Conservation (phyloP, 2,113 vertebrate genomes). For the Neomonachus schauinslandi region DNA sequence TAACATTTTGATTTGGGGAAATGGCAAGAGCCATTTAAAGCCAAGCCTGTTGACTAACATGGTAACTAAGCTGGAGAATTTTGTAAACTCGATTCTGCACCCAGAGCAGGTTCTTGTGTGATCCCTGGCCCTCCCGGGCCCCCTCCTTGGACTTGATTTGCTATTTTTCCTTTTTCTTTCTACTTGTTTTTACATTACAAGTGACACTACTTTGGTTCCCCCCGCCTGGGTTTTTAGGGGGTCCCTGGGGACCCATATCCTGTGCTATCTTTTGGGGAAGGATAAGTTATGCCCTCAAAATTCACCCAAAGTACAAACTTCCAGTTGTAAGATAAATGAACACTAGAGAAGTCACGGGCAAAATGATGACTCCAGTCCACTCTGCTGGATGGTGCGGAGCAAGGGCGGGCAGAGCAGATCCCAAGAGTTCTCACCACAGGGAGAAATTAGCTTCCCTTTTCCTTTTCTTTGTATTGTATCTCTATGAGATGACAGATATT, state of each 20-base stretch:
- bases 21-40: not conserved
- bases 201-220: not conserved
- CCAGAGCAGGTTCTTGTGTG: rapidly evolving
- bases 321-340: not conserved
- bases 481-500: not conserved
- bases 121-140: rapidly evolving
- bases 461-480: not conserved
- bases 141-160: rapidly evolving
- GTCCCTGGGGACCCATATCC: not conserved
- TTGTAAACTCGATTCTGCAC: not conserved
- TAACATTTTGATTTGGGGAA: not conserved
- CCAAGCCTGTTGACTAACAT: not conserved
- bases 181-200: not conserved
- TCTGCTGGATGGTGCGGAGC: not conserved
- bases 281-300: not conserved
- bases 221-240: not conserved
- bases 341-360: rapidly evolving
- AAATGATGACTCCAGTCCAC: rapidly evolving
- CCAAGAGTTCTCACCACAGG: not conserved
- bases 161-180: not conserved
- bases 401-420: not conserved
- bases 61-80: not conserved
- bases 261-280: not conserved
- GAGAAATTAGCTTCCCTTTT: not conserved
- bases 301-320: not conserved